Percentiles rank a stretch among this genome's conserved stretches.
phyloP scores from a whole-genome alignment of 2,113 vertebrate species.

The Zonotrichia leucophrys region DNA sequence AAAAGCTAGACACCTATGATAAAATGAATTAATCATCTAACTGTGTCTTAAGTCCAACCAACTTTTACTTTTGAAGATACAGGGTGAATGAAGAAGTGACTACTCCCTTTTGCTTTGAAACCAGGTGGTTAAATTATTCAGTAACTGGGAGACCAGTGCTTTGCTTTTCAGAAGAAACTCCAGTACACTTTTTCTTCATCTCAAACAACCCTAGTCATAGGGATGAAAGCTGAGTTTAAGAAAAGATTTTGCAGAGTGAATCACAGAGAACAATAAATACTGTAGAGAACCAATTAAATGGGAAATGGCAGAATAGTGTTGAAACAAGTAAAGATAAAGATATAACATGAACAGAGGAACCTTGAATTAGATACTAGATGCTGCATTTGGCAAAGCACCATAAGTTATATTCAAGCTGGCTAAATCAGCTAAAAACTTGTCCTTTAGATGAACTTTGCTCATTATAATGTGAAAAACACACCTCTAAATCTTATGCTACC shows the following conservation, averaged over 20 bases:
- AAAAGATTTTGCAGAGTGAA: background rate
- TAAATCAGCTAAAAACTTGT: background rate
- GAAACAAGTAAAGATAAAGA: background rate
- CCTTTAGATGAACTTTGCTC: background rate
- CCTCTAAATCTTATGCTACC: background rate
- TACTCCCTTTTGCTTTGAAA: background rate
- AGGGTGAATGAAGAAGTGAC: background rate
- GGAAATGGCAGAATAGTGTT: background rate
- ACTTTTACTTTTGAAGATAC: background rate
- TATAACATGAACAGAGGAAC: background rate
- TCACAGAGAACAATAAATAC: background rate
- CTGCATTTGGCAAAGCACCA: background rate
- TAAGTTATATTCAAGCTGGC: background rate
- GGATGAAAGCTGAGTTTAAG: background rate
- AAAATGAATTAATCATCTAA: background rate
- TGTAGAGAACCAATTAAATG: background rate
- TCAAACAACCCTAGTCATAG: background rate
- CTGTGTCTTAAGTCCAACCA: background rate
- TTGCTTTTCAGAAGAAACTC: background rate
- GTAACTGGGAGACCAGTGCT: background rate
- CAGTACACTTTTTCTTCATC: background rate
- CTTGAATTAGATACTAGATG: background rate
- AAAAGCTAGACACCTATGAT: background rate
- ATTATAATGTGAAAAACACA: background rate
- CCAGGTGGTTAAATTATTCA: background rate